Evolutionary conservation across 1,140 invertebrate species (phyloP).

Genomic region (Sitodiplosis mosellana): DNA sequence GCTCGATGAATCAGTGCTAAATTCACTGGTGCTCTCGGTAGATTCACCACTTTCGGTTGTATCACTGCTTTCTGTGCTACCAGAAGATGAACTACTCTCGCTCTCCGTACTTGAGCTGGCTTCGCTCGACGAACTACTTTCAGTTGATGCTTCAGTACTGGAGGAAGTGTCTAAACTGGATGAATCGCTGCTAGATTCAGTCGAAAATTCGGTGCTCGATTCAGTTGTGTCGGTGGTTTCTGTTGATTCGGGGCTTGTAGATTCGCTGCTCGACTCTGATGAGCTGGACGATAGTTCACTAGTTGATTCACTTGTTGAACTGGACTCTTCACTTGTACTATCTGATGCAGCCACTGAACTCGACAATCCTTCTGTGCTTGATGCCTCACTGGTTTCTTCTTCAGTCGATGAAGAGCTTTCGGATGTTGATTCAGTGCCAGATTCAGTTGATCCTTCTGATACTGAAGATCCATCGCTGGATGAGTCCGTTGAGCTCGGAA

Average conservation of each 20-base stretch:
- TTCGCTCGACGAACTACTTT: constrained; percentile 1
- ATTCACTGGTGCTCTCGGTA: not conserved
- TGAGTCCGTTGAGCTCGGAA: constrained; percentile 10
- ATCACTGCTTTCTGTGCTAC: constrained; percentile 3
- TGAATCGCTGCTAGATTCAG: constrained; percentile 5
- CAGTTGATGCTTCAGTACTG: constrained; percentile 1
- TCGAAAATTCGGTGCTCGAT: constrained; percentile 5
- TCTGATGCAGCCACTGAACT: no score
- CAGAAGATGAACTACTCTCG: not conserved
- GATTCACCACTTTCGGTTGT: constrained; percentile 1
- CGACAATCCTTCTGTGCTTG: no score
- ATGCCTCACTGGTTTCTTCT: no score
- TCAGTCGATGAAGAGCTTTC: no score
- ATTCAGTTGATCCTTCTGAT: constrained; percentile 5
- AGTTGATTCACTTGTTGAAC: constrained; percentile 4
- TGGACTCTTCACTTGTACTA: no score
- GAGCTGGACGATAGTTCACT: constrained; percentile 5
- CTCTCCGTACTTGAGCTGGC: constrained; percentile 2
- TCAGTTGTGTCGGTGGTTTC: constrained; percentile 3
- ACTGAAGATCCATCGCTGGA: constrained; percentile 6
- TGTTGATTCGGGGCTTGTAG: constrained; percentile 6
- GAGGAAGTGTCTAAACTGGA: constrained; percentile 2
- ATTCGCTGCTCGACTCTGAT: not conserved
- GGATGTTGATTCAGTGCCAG: constrained; percentile 2
- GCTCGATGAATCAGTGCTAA: not conserved